Percentiles rank a stretch among this genome's conserved stretches.
Conservation (phyloP, 1,140 invertebrate genomes). For the Helicoverpa armigera region DNA sequence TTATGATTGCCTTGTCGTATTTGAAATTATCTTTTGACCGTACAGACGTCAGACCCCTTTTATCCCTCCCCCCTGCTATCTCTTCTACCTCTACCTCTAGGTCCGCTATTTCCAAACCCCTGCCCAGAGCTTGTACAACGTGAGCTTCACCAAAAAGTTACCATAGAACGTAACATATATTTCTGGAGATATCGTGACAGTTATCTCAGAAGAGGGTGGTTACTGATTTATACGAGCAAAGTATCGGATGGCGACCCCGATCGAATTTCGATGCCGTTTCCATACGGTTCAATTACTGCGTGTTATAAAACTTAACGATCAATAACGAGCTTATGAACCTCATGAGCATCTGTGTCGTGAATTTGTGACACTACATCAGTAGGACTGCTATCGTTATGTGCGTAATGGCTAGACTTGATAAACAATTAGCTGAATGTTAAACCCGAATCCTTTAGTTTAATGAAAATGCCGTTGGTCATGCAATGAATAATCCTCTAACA, state of each 20-base stretch:
- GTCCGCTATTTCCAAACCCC: conserved; percentile 51
- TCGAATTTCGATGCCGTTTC: conserved; percentile 66
- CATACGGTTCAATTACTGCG: conserved; percentile 63
- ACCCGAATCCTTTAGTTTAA: conserved; percentile 44
- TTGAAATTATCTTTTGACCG: conserved; percentile 37
- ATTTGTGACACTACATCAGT: conserved; percentile 27
- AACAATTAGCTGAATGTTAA: conserved; percentile 55
- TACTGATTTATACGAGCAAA: conserved; percentile 62
- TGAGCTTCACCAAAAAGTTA: conserved; percentile 70
- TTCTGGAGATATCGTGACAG: conserved; percentile 55
- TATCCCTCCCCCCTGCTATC: conserved; percentile 48
- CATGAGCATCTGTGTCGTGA: conserved; percentile 34
- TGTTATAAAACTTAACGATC: conserved; percentile 49
- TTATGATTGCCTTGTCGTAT: not conserved
- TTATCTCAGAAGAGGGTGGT: conserved; percentile 59
- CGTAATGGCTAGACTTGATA: conserved; percentile 53
- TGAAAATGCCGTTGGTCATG: conserved; percentile 45
- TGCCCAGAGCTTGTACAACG: conserved; percentile 60
- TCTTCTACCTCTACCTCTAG: conserved; percentile 57
- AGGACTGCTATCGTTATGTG: conserved; percentile 51
- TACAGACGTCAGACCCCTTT: conserved; percentile 54
- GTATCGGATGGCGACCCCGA: conserved; percentile 66
- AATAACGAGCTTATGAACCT: conserved; percentile 49
- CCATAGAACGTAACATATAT: conserved; percentile 74
- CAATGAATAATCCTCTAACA: conserved; percentile 32